phyloP scores from a whole-genome alignment of 2,113 vertebrate species.

The Sebastes schlegelii region DNA sequence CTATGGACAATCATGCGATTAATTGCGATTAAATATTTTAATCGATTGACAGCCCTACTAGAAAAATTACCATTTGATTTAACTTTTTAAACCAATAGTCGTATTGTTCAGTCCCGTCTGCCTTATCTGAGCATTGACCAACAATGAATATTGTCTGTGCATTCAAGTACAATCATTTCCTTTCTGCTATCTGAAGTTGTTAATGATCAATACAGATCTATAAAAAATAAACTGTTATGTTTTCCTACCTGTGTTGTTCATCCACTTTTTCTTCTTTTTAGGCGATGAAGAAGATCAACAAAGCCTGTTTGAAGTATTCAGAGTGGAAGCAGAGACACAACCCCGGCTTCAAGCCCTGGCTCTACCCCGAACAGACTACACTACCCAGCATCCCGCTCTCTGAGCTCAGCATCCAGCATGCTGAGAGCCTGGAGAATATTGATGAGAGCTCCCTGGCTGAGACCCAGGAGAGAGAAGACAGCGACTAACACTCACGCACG shows the following conservation, averaged over 20 bases:
- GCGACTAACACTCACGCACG: conserved; percentile 81
- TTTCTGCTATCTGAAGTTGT: not conserved
- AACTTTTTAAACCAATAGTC: not conserved
- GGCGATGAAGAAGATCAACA: conserved; percentile 96
- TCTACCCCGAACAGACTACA: conserved; percentile 92
- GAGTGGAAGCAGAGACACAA: conserved; percentile 94
- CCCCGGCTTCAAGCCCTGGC: conserved; percentile 92
- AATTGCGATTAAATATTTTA: too few species aligned
- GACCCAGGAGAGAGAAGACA: conserved; percentile 89
- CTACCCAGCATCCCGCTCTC: conserved; percentile 88
- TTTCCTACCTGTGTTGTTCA: conserved; percentile 1
- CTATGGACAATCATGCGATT: too few species aligned
- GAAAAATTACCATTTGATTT: not conserved
- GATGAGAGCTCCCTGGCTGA: conserved; percentile 91
- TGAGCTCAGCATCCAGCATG: conserved; percentile 91
- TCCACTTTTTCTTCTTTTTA: conserved; percentile 53
- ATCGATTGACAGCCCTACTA: too few species aligned
- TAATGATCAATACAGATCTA: not conserved
- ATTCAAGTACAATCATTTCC: not conserved
- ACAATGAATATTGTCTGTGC: not conserved
- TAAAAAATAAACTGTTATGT: not conserved
- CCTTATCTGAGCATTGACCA: not conserved
- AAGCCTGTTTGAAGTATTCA: conserved; percentile 91
- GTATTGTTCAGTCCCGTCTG: not conserved
- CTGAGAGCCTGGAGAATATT: conserved; percentile 95